Conservation (phyloP, 2,797 vertebrate genomes). For the Triplophysa bombifrons region DNA sequence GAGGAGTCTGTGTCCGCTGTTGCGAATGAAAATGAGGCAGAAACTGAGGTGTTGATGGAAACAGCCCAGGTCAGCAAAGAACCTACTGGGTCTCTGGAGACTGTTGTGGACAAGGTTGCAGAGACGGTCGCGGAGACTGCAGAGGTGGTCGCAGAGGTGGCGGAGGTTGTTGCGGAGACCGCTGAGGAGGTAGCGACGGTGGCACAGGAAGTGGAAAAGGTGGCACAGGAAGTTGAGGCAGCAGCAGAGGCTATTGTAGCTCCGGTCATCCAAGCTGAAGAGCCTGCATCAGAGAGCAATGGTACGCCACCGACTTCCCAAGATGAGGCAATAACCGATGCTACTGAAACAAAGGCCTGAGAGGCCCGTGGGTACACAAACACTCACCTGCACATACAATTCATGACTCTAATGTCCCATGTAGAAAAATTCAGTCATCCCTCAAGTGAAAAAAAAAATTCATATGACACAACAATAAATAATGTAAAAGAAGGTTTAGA, state of each 20-base stretch:
- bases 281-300: slow-evolving; percentile 60
- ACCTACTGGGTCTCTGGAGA: slow-evolving; percentile 8
- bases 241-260: slow-evolving; percentile 56
- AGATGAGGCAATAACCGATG: slow-evolving; percentile 59
- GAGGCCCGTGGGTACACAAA: slow-evolving; percentile 52
- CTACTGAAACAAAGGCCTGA: slow-evolving; percentile 55
- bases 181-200: slow-evolving; percentile 65
- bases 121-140: slow-evolving; percentile 50
- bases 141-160: slow-evolving; percentile 55
- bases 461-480: not conserved
- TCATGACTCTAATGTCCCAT: not conserved
- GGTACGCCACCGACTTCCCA: slow-evolving; percentile 67
- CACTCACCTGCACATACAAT: slow-evolving; percentile 44
- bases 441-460: slow-evolving; percentile 15
- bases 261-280: slow-evolving; percentile 50
- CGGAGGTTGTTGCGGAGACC: slow-evolving; percentile 57
- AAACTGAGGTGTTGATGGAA: slow-evolving; percentile 17
- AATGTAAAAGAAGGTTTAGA: slow-evolving; percentile 8
- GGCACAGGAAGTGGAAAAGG: slow-evolving; percentile 62
- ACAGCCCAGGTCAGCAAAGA: slow-evolving; percentile 1
- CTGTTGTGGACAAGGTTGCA: slow-evolving; percentile 50
- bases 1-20: slow-evolving; percentile 7
- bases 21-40: slow-evolving; percentile 4
- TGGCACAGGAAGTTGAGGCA: slow-evolving; percentile 62
- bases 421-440: not conserved